Conservation (phyloP, 2,888 invertebrate genomes). For the Azorinus chamasolen region DNA sequence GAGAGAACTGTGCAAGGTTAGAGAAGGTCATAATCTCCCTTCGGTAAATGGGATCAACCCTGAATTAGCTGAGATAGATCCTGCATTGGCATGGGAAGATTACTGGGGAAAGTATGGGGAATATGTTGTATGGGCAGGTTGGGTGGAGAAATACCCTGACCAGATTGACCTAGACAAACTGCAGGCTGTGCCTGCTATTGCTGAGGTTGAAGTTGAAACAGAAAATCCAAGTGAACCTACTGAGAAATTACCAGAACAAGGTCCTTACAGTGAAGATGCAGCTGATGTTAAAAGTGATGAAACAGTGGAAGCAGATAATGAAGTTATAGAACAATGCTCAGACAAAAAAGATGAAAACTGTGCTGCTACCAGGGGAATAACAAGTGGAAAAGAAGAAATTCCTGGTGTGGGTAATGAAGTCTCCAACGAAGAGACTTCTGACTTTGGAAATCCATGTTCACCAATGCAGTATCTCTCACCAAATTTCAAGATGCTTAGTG, state of each 20-base stretch:
- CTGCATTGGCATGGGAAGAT: conserved; percentile 74
- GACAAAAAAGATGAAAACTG: neutral
- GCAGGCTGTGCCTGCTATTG: conserved; percentile 68
- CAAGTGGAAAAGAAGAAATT: too few relatives aligned
- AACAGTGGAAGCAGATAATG: neutral
- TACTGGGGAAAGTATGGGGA: conserved; percentile 83
- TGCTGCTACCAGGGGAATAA: neutral
- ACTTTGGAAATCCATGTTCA: conserved; percentile 24
- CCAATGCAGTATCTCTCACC: conserved; percentile 40
- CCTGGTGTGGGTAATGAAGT: neutral
- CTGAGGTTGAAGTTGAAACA: conserved; percentile 70
- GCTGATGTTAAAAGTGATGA: neutral
- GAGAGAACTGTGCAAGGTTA: too few relatives aligned
- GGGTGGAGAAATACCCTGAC: conserved; percentile 83
- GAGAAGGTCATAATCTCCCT: neutral
- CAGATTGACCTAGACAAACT: conserved; percentile 72
- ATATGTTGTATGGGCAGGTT: conserved; percentile 81
- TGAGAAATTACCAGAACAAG: neutral
- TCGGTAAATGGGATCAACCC: conserved; percentile 33
- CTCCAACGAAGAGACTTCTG: neutral
- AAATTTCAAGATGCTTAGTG: conserved; percentile 44
- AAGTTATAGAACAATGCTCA: neutral
- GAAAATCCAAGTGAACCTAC: conserved; percentile 19
- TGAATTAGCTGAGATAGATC: conserved; percentile 48
- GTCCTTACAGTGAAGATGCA: neutral